These are phyloP conservation scores for Peromyscus polionotus DNA, from an alignment of 2,113 vertebrate genomes.

Conservation along the genomic window DNA sequence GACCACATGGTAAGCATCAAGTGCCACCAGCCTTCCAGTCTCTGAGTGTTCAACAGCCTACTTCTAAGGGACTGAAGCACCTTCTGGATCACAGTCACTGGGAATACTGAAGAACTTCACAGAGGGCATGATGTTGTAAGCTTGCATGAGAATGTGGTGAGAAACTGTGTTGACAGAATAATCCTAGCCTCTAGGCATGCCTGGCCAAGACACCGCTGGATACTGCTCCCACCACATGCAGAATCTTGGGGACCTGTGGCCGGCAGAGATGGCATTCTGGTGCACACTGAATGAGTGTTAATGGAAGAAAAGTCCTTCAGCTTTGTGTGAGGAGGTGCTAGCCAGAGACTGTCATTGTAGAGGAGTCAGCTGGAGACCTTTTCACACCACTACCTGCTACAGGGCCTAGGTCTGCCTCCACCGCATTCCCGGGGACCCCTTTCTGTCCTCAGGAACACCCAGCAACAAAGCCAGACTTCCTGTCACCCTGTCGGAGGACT, in stretches of 20 bases:
- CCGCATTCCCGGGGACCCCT: neutral
- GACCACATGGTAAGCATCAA: neutral
- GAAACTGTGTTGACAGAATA: neutral
- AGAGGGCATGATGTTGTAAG: neutral
- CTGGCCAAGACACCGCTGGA: neutral
- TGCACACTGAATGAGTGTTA: neutral
- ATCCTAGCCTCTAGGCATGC: neutral
- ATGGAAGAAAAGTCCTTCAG: neutral
- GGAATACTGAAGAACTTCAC: no score
- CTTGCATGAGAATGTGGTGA: neutral
- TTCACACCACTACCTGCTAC: neutral
- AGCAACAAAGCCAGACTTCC: neutral
- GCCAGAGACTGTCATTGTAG: neutral
- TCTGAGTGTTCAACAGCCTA: neutral
- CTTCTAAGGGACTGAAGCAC: neutral
- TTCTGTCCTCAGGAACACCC: neutral
- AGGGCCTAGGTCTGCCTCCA: neutral
- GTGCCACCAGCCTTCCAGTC: neutral
- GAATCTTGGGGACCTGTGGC: neutral
- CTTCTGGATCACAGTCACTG: no score
- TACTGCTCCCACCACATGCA: neutral
- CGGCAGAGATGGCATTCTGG: neutral
- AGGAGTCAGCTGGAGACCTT: neutral
- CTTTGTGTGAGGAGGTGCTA: neutral
- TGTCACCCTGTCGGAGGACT: neutral